Evolutionary conservation across 2,113 vertebrate species (phyloP), one percentile per base, ranked within the genome.

Genomic region (Nyctereutes procyonoides): DNA sequence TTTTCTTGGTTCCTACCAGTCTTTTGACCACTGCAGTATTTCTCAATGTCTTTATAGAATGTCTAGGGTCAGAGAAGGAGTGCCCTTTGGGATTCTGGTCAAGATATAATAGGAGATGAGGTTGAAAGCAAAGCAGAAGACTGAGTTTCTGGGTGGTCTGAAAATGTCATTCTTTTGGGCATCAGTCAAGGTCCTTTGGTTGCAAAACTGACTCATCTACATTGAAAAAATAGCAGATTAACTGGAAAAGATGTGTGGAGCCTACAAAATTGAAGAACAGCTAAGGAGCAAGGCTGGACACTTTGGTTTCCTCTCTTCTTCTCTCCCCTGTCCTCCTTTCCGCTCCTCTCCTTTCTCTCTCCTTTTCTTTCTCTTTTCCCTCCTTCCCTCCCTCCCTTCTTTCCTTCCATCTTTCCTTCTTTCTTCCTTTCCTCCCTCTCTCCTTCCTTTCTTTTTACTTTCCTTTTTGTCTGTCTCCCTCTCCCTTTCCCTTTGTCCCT

Each of bases 391-490:
- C 19, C 12, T 28, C 0, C 14, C 4, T 13, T 20, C 2, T 43
- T 11, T 71, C 43, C 20, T 20, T 9, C 12, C 11, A 5, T 11
- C 9, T 17, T 13, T 3, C 8, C 12, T 24, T 16, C 24, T 43
- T 14, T 30, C 28, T 9, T 15, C 12, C 24, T 20, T 32, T 0
- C 5, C 24, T 55, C 14, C 10, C 14, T 26, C 2, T 28, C 5
- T 60, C n/a, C 17, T 28, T 14, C 5, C 14, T 32, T 4, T 3
- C 32, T 24, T 14, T 24, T 30, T 3, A 14, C 4, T 13, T 11
- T 10, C 7, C 10, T 48, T 5, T 5, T 2, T 4, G 8, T 0
- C 2, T 8, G 4, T 16, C 26, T 17, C 3, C 11, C 15, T 0
- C 1, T 1, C 12, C 1, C 17, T 26, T 15, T 67, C 65, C 2